Conservation (phyloP, 30 jellyfish, hydroid and myxozoan species). For the Aurelia coerulea region DNA sequence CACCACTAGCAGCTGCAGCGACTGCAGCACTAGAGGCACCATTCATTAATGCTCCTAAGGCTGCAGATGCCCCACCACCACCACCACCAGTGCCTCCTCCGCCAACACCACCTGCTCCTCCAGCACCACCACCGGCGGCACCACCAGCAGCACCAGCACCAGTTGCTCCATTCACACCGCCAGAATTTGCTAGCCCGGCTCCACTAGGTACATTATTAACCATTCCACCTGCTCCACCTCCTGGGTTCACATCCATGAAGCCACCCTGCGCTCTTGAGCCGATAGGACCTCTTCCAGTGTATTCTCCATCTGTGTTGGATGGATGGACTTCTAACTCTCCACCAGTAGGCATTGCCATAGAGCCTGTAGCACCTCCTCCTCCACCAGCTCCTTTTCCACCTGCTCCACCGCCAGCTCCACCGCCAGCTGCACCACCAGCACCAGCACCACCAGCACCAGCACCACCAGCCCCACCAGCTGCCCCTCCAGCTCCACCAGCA, state of each 20-base stretch:
- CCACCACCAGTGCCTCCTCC: conserved; percentile 1
- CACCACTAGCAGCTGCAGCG: conserved; percentile 29
- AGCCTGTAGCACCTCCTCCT: conserved; percentile 61
- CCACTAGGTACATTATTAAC: conserved; percentile 57
- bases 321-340: conserved; percentile 78
- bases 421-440: conserved; percentile 39
- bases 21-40: conserved; percentile 58
- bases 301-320: conserved; percentile 75
- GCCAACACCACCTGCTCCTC: conserved; percentile 1
- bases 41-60: conserved; percentile 19
- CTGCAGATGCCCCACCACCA: conserved; percentile 43
- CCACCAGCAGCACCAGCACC: conserved; percentile 47
- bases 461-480: conserved; percentile 22
- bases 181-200: conserved; percentile 56
- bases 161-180: conserved; percentile 28
- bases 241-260: conserved; percentile 76
- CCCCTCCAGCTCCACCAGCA: conserved; percentile 28
- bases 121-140: conserved; percentile 39
- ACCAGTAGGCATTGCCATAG: conserved; percentile 76
- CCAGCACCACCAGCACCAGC: conserved; percentile 51
- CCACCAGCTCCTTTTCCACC: conserved; percentile 56
- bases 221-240: conserved; percentile 68
- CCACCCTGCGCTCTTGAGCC: conserved; percentile 92
- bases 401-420: conserved; percentile 63
- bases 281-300: conserved; percentile 95